A percentile compares a stretch with the other conserved stretches of the same genome.
These are phyloP conservation scores for Cyclura pinguis DNA, from an alignment of 2,797 vertebrate genomes.

Conservation along the genomic window DNA sequence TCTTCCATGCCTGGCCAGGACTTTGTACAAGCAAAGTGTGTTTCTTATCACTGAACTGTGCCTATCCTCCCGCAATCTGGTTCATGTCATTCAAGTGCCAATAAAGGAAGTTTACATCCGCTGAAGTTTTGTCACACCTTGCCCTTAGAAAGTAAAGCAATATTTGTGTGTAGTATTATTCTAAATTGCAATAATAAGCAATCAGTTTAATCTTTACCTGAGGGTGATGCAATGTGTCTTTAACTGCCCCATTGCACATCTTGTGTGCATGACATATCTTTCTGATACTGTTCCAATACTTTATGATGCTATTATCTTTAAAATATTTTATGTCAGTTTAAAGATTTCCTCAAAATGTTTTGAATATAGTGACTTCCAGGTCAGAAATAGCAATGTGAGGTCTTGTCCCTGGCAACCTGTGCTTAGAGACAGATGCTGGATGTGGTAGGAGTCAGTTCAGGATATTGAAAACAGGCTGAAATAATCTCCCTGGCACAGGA, in stretches of 20 bases:
- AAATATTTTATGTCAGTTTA: neutral
- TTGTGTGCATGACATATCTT: neutral
- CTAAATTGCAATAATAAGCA: neutral
- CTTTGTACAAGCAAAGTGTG: neutral
- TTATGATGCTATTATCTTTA: neutral
- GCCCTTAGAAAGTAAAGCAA: neutral
- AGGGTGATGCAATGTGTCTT: neutral
- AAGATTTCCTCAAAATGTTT: neutral
- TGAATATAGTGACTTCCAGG: neutral
- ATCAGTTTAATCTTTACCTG: neutral
- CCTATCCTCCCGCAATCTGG: neutral
- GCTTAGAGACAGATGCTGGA: no score
- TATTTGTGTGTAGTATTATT: neutral
- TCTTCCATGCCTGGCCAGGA: no score
- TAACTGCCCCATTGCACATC: neutral
- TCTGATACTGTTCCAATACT: neutral
- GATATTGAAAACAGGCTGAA: no score
- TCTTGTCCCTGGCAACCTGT: no score
- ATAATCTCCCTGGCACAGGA: no score
- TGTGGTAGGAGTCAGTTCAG: no score
- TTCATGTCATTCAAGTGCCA: neutral
- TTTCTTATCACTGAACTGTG: neutral
- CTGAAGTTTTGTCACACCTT: neutral
- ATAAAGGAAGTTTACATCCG: slow-evolving; percentile 34
- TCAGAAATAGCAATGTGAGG: no score